Base-by-base conservation (phyloP, 2,113 vertebrate species). In the Reinhardtius hippoglossoides region DNA sequence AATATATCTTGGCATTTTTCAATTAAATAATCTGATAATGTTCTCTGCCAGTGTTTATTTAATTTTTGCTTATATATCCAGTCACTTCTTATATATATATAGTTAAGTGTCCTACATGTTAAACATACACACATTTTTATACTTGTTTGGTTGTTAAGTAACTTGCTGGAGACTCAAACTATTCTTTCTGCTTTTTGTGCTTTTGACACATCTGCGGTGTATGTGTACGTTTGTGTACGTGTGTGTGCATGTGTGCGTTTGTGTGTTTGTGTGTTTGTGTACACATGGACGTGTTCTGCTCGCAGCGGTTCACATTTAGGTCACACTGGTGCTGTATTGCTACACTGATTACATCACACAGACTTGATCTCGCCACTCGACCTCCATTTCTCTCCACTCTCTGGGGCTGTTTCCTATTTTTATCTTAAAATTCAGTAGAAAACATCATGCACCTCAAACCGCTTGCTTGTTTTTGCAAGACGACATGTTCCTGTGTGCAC, bases 251-350 rank as follows among this genome's bases (percentile, higher is more conserved):
- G 67, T 61, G 57, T 60, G 18, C 71, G 61, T 60, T 26, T 69
- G 50, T 69, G 58, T 58, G 70, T 72, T 26, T 58, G 35, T 64
- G 67, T 54, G 40, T 79, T 27, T 67, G 59, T 55, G 62, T 27
- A n/a, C 56, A 23, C 52, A 23, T 31, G 58, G 20, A 13, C 18
- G 1, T 57, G 40, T 75, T 82, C 8, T 63, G 83, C 87, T 88
- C 54, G 67, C 83, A 88, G 88, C 64, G 16, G 80, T 89, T 91
- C 81, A 92, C 76, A 91, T 90, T 85, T 89, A 88, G 91, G 86
- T 91, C 91, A 91, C 83, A 46, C 71, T 84, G 76, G 77, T 82
- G 76, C 76, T 69, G 69, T 85, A 67, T 42, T 23, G 81, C 77
- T 76, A 8, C 67, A 31, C 78, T 35, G 71, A 67, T 93, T 93